Base-by-base conservation (phyloP, 2,113 vertebrate species). In the Nettapus auritus region DNA sequence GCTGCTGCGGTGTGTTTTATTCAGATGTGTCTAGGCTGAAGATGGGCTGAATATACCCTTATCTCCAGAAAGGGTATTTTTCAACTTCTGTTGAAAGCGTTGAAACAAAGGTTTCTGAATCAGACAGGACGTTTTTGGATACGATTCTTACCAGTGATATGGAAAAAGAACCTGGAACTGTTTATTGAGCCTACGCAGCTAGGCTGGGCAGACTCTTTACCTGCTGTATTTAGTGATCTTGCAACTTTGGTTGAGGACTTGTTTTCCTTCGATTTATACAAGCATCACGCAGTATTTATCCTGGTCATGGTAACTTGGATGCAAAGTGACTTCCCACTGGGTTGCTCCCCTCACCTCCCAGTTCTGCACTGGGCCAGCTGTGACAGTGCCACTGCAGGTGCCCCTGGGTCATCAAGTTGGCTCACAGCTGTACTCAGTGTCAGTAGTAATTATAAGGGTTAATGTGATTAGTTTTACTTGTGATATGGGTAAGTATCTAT, bases 381-480 rank as follows among this genome's bases (percentile, higher is more conserved):
- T 75, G 86, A 88, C 84, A 95, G 79, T 63, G 59, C 74, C n/a
- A 38, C 63, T 6, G 42, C 2, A 4, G 88, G 93, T 90, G 76
- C 94, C 94, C 95, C 79, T 26, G 86, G 21, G 94, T 52, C 94
- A 93, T 92, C 82, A 87, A 70, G 97, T 97, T 91, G 90, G 86
- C 93, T 96, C 88, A 66, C 90, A 95, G 96, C 82, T 88, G 76
- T 64, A 22, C 89, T 82, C 70, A 13, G 34, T 93, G 89, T 82
- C 88, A 81, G 81, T 71, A 84, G 90, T 68, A 93, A 97, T 97
- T 93, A 94, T 36, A 67, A 52, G 78, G 91, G 94, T 87, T 97
- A 94, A 96, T 75, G 90, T 38, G 86, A 91, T 96, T 95, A 82
- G 88, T 85, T 97, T 93, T 73, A 83, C 94, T 76, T 10, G 73